Evolutionary conservation across 2,113 vertebrate genomes (phyloP), one percentile per base, ranked within the genome.

Genomic region (Apaloderma vittatum): DNA sequence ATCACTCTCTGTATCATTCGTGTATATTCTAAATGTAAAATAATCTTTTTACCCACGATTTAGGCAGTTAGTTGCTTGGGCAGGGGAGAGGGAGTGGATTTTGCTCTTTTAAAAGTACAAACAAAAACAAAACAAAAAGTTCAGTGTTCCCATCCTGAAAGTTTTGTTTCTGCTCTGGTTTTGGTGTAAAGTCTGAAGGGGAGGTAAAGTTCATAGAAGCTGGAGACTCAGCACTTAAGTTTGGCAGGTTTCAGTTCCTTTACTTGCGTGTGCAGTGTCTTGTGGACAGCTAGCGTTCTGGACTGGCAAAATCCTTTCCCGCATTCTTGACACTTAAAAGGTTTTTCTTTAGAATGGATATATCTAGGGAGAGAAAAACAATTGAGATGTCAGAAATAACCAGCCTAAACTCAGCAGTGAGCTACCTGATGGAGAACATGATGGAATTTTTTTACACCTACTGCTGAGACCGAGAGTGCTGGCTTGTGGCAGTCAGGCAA

Each of bases 281-380:
- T 99, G 98, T 99, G 99, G 97, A 99, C 99, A 15, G 99, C 99
- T 97, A 99, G 98, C 94, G 99, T 99, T 98, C 99, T 98, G 97
- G 99, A 99, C 98, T 99, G 99, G 98, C 99, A 99, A 98, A 99
- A 99, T 96, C 99, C 99, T 97, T 99, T 99, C 71, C 99, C 99
- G 6, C 99, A 99, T 97, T 99, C 99, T 97, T 99, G 99, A 97
- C 99, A 99, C 96, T 99, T 99, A 98, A 99, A 99, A 71, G 99
- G 99, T 92, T 99, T 99, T 98, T 99, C 99, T 99, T 99, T 99
- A 97, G 99, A 99, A 96, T 99, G 99, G 93, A 99, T 99, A 97
- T 99, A 99, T 98, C 99, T 99, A 98, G 32, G 89, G 95, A 89
- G 94, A 91, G 61, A 97, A 87, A 97, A 96, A 90, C 68, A 88